Conservation (phyloP, 2,888 invertebrate genomes). For the Busseola fusca region DNA sequence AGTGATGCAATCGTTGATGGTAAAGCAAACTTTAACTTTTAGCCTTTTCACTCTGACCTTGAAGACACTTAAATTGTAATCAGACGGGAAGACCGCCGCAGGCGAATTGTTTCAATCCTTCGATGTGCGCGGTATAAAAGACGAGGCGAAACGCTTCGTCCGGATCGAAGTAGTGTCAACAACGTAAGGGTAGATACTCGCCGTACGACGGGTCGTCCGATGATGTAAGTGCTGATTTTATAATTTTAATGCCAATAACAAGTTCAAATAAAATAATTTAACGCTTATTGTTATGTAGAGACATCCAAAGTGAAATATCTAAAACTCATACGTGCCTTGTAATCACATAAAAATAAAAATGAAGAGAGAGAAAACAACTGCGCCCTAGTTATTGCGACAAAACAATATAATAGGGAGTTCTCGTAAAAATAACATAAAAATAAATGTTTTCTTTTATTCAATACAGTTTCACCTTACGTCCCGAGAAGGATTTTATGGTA, state of each 20-base stretch:
- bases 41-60: too few relatives aligned
- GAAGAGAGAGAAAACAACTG: slow-evolving; percentile 44
- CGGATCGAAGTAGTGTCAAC: too few relatives aligned
- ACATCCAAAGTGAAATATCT: slow-evolving; percentile 5
- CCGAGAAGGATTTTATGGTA: slow-evolving; percentile 59
- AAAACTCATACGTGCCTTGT: slow-evolving; percentile 22
- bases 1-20: too few relatives aligned
- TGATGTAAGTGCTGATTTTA: too few relatives aligned
- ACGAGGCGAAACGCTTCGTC: too few relatives aligned
- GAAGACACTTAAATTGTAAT: too few relatives aligned
- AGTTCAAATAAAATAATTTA: neutral
- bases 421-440: slow-evolving; percentile 66
- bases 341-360: slow-evolving; percentile 51
- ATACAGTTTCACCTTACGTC: slow-evolving; percentile 64
- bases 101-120: too few relatives aligned
- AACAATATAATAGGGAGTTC: slow-evolving; percentile 57
- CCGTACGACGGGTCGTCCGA: too few relatives aligned
- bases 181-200: too few relatives aligned
- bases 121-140: too few relatives aligned
- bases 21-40: too few relatives aligned
- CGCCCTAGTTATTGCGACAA: slow-evolving; percentile 40
- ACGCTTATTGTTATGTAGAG: neutral
- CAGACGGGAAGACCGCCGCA: too few relatives aligned
- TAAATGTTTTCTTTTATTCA: slow-evolving; percentile 66
- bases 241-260: neutral